phyloP scores from a whole-genome alignment of 2,113 vertebrate species.

The Aythya baeri region DNA sequence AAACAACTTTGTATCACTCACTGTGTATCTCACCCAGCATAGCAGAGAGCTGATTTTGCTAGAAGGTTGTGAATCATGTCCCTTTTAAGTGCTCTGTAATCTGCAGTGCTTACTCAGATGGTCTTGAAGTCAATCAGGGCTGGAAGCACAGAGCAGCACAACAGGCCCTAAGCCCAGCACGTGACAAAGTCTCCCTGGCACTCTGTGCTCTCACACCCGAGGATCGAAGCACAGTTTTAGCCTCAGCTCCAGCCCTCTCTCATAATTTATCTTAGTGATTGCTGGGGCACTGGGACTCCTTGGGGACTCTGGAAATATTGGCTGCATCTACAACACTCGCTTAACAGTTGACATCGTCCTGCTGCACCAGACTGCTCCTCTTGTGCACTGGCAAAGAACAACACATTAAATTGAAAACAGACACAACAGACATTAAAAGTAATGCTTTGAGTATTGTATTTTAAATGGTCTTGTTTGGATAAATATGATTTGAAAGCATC shows the following conservation, averaged over 20 bases:
- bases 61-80: neutral
- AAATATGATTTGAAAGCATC: neutral
- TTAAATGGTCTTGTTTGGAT: neutral
- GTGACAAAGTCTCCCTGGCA: neutral
- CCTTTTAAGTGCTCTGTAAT: neutral
- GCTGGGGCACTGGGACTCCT: neutral
- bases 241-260: neutral
- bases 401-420: neutral
- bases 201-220: neutral
- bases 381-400: neutral
- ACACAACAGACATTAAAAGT: neutral
- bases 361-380: neutral
- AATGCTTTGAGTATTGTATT: neutral
- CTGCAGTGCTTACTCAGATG: neutral
- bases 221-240: neutral
- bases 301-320: neutral
- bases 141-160: neutral
- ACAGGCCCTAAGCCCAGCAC: neutral
- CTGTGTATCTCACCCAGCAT: neutral
- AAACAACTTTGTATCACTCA: neutral
- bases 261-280: neutral
- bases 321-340: fast-evolving
- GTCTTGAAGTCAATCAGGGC: neutral
- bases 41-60: neutral
- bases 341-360: neutral